Evolutionary conservation across 1,140 invertebrate genomes (phyloP), one percentile per base, ranked within the genome.

Genomic region (Drosophila ficusphila): DNA sequence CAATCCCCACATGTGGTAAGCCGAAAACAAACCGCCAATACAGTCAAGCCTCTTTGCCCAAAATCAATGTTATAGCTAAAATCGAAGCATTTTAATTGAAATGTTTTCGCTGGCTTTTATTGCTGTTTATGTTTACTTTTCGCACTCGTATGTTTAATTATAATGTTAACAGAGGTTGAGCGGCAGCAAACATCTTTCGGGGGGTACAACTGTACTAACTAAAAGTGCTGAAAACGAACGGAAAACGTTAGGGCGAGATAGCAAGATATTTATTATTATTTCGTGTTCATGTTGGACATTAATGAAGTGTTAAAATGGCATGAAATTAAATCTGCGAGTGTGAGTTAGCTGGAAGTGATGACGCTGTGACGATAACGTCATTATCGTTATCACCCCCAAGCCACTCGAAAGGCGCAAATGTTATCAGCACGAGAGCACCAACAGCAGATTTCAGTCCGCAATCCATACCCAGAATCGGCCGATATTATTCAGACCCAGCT

Each of bases 271-370:
- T 69, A 48, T 79, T 51, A 29, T 67, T 53, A 48, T 64, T 74
- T 72, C 51, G 31, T 42, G 62, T 34, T 73, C 53, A 60, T 85
- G 76, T 81, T 77, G 36, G 68, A 76, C 72, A 56, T 76, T 86
- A 88, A 85, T 86, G 62, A 77, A 86, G 82, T 73, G 79, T 73
- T 76, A 86, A 85, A 74, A 86, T 73, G 70, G 69, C 70, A 76
- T 86, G 36, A 86, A 85, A 85, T 85, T 62, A 68, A 85, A 79
- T 73, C 74, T 33, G 33, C 39, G 39, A 16, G 34, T 58, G 23
- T 58, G 69, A 41, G 39, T 62, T 54, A 16, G 23, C 31, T 73
- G 42, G 42, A 38, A 56, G 19, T 53, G 18, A 81, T 86, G 82
- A 86, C 81, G 81, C 57, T 54, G 48, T 70, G 68, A 74, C 72